Evolutionary conservation across 2,113 vertebrate species (phyloP), one percentile per base, ranked within the genome.

Genomic region (Smithornis capensis): DNA sequence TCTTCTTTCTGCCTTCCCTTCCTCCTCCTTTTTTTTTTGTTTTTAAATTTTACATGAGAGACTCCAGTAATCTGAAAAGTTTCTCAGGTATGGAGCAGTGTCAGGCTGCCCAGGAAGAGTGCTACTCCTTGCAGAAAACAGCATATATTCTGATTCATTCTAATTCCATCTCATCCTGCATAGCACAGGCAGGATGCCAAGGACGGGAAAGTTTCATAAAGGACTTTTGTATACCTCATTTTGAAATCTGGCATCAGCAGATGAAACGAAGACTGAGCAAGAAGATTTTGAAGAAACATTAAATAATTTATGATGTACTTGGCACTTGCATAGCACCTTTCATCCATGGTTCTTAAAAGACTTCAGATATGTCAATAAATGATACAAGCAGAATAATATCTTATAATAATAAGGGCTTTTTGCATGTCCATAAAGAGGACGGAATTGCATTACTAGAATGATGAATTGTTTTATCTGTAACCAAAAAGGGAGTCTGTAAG

Each of bases 361-460:
- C 68, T 91, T 94, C 64, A 87, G 76, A 83, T 44, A 88, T 89
- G 71, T 93, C 93, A 95, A 91, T 87, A 91, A 69, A 56, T 78
- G 67, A 90, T 77, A 90, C 33, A 87, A 92, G 65, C 18, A 57
- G 65, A 93, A 83, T 74, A 77, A 86, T 31, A 19, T 65, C 37
- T 73, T 77, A 57, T 83, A 78, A 80, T 62, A 86, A 94, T 85
- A 89, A 87, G 64, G 24, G 33, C 42, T 82, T 87, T 94, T 92
- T 92, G 25, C 33, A 82, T 84, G 78, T 71, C 83, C 53, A 90
- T 74, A 67, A 64, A 69, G 37, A 82, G 56, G 53, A 83, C 79
- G 73, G 88, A 93, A 83, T 37, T 49, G 8, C 14, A 45, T 85
- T 92, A 37, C 63, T 79, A 65, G 37, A 56, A 79, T 38, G n/a